Percentiles rank a stretch among this genome's conserved stretches.
Evolutionary conservation across 1,140 invertebrate species (phyloP).

Genomic region (Araneus ventricosus): DNA sequence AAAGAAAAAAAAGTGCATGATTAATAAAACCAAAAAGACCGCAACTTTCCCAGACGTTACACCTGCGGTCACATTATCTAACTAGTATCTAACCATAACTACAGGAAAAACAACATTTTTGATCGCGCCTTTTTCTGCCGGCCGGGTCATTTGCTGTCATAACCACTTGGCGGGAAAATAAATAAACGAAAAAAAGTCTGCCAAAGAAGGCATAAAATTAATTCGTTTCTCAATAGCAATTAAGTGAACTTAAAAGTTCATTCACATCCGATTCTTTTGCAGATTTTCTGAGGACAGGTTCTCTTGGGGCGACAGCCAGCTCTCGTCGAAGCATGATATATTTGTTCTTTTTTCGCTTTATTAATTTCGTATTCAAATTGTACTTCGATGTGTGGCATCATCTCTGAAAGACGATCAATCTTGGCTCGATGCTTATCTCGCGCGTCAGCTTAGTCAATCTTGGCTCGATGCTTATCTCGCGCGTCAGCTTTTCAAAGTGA

Average conservation of each 20-base stretch:
- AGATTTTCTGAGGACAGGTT: slow-evolving; percentile 6
- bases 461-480: background rate
- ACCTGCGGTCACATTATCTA: slow-evolving; percentile 47
- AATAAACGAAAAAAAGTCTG: background rate
- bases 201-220: slow-evolving; percentile 53
- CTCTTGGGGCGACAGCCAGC: background rate
- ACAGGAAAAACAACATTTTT: slow-evolving; percentile 46
- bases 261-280: slow-evolving; percentile 12
- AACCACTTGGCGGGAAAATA: slow-evolving; percentile 20
- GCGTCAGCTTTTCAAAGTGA: background rate
- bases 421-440: slow-evolving; percentile 3
- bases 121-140: slow-evolving; percentile 2
- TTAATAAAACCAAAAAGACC: slow-evolving; percentile 25
- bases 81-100: slow-evolving; percentile 41
- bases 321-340: slow-evolving; percentile 13
- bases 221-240: slow-evolving; percentile 55
- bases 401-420: slow-evolving; percentile 9
- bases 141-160: slow-evolving; percentile 46
- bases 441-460: no score
- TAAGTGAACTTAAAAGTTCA: slow-evolving; percentile 58
- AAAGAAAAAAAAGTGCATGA: background rate
- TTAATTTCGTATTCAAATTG: slow-evolving; percentile 63
- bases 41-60: background rate
- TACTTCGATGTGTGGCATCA: slow-evolving; percentile 39
- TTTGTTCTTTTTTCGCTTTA: slow-evolving; percentile 26